phyloP scores from a whole-genome alignment of 2,113 vertebrate species.

The Brevimyrus niger region DNA sequence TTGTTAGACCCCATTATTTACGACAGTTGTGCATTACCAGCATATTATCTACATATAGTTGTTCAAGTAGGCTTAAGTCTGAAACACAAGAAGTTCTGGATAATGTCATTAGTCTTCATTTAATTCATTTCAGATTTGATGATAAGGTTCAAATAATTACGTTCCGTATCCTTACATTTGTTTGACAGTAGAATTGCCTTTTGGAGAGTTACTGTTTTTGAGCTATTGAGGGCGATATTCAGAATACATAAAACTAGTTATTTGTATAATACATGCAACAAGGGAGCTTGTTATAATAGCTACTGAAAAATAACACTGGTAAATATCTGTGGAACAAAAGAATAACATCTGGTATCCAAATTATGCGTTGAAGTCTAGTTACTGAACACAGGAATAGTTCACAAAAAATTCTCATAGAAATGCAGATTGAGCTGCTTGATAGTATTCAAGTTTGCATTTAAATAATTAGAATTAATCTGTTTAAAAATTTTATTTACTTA shows the following conservation, averaged over 20 bases:
- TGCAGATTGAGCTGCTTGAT: neutral
- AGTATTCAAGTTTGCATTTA: neutral
- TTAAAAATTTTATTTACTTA: neutral
- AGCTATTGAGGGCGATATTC: neutral
- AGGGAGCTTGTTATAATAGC: neutral
- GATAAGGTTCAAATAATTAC: neutral
- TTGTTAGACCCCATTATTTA: neutral
- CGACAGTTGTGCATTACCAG: neutral
- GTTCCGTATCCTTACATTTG: neutral
- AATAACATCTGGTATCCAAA: neutral
- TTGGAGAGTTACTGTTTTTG: neutral
- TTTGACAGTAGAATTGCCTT: neutral
- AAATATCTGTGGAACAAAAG: neutral
- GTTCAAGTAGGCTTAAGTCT: neutral
- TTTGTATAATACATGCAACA: neutral
- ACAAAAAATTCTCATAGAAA: neutral
- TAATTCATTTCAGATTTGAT: neutral
- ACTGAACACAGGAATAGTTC: neutral
- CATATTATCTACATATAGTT: neutral
- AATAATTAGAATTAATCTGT: neutral
- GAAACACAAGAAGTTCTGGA: neutral
- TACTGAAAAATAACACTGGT: neutral
- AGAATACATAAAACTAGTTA: neutral
- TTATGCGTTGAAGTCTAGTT: neutral
- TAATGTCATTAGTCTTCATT: neutral